Percentiles rank a stretch among this genome's conserved stretches.
phyloP scores from a whole-genome alignment of 2,888 invertebrate genomes.

The Vannuccia rotundouncinata region DNA sequence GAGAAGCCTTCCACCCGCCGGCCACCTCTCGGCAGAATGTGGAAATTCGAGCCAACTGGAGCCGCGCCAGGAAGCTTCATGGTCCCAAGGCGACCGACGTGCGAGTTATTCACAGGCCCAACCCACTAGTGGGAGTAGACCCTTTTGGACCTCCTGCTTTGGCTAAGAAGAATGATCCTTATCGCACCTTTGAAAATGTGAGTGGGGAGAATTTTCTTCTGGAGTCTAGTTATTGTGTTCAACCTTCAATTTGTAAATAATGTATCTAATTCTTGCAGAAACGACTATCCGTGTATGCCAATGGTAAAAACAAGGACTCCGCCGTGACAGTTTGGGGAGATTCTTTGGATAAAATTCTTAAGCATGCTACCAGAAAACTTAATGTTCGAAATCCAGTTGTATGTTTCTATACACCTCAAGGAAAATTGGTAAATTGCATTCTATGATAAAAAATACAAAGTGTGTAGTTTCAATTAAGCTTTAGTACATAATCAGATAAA shows the following conservation, averaged over 20 bases:
- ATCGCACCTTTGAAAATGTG: constrained; percentile 6
- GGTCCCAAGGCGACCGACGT: constrained; percentile 53
- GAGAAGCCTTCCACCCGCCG: constrained; percentile 48
- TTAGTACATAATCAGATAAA: too few species aligned
- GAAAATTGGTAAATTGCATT: background rate
- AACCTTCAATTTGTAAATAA: too few species aligned
- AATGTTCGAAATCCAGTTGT: constrained; percentile 18
- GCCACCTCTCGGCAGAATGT: constrained; percentile 46
- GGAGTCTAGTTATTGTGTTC: too few species aligned
- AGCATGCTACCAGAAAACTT: constrained; percentile 48
- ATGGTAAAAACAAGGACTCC: constrained; percentile 50
- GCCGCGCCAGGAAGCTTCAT: constrained; percentile 51
- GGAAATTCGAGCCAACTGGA: constrained; percentile 56
- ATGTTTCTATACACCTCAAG: constrained; percentile 17
- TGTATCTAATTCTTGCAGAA: constrained; percentile 42
- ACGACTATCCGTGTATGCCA: constrained; percentile 51
- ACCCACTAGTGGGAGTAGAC: constrained; percentile 52
- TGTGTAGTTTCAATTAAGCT: too few species aligned
- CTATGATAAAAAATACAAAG: too few species aligned
- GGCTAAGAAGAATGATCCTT: constrained; percentile 41
- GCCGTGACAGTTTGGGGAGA: constrained; percentile 53
- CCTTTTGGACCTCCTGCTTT: constrained; percentile 54
- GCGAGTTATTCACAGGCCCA: constrained; percentile 46
- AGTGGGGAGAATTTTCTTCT: too few species aligned
- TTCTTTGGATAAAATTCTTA: constrained; percentile 48